Conservation (phyloP, 2,888 invertebrate species). For the Serrognathus titanus region DNA sequence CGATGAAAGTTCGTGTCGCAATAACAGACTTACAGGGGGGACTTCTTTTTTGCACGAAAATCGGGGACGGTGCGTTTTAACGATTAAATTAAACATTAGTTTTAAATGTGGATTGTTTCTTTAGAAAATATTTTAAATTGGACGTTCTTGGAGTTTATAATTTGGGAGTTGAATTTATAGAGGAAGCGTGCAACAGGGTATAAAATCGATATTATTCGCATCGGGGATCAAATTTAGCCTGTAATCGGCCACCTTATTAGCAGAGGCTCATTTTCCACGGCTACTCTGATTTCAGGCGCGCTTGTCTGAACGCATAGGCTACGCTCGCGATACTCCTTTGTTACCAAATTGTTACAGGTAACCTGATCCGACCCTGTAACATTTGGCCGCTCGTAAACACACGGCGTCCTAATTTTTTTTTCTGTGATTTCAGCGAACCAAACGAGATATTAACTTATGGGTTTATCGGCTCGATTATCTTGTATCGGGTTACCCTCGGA, state of each 20-base stretch:
- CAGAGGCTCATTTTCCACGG: slow-evolving; percentile 42
- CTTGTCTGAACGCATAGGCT: slow-evolving; percentile 33
- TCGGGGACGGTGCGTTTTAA: too few species aligned
- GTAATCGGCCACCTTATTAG: slow-evolving; percentile 47
- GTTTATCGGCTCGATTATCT: slow-evolving; percentile 14
- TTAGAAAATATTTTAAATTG: too few species aligned
- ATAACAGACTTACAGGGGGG: too few species aligned
- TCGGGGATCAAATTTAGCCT: slow-evolving; percentile 43
- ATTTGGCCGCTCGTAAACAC: slow-evolving; percentile 28
- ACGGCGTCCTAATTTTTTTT: slow-evolving; percentile 34
- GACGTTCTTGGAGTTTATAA: too few species aligned
- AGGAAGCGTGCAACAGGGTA: slow-evolving; percentile 20
- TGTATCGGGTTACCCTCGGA: slow-evolving; percentile 13
- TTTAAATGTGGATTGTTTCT: too few species aligned
- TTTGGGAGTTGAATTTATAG: neutral
- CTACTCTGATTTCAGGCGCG: slow-evolving; percentile 41
- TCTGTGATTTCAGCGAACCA: slow-evolving; percentile 31
- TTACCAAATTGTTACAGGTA: slow-evolving; percentile 40
- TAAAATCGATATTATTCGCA: slow-evolving; percentile 42
- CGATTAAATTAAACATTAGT: too few species aligned
- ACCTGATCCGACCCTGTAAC: slow-evolving; percentile 30
- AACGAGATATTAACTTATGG: slow-evolving; percentile 16
- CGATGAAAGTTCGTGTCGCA: too few species aligned
- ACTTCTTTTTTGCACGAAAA: too few species aligned
- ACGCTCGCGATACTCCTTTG: slow-evolving; percentile 39